Evolutionary conservation across 2,888 invertebrate genomes (phyloP).

Genomic region (Sphaeridia pumilis): DNA sequence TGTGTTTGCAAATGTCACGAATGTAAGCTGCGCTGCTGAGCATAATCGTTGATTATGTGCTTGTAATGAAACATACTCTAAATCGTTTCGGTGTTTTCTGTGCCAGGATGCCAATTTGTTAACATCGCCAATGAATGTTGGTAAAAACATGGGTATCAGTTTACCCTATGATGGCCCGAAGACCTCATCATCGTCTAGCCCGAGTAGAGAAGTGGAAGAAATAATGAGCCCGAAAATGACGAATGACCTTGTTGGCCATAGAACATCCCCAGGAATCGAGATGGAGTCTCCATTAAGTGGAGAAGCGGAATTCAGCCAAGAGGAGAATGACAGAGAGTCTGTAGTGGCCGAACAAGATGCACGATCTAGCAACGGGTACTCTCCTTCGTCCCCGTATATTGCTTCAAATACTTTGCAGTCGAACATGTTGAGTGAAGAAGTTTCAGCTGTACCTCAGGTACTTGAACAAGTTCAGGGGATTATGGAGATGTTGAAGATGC

Average conservation of each 20-base stretch:
- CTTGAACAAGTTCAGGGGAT: conserved; percentile 31
- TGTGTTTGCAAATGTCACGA: conserved; percentile 10
- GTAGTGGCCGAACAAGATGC: conserved; percentile 1
- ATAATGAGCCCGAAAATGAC: conserved; percentile 51
- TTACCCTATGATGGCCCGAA: conserved; percentile 12
- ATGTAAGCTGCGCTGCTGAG: no score
- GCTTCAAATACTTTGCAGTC: not conserved
- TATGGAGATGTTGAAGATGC: conserved; percentile 29
- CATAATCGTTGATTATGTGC: no score
- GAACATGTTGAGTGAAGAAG: not conserved
- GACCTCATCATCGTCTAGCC: conserved; percentile 45
- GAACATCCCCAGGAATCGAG: conserved; percentile 16
- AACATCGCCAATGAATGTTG: no score
- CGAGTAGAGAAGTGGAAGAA: conserved; percentile 78
- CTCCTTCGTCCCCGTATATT: conserved; percentile 7
- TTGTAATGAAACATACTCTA: no score
- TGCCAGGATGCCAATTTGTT: no score
- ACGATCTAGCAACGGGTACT: conserved; percentile 1
- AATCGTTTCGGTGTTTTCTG: no score
- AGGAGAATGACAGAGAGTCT: conserved; percentile 15
- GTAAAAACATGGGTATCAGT: no score
- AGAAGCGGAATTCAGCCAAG: conserved; percentile 16
- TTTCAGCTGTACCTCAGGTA: conserved; percentile 21
- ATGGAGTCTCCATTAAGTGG: conserved; percentile 7
- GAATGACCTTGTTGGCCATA: conserved; percentile 17